Evolutionary conservation across 2,888 invertebrate species (phyloP).

Genomic region (Peribatodes rhomboidaria): DNA sequence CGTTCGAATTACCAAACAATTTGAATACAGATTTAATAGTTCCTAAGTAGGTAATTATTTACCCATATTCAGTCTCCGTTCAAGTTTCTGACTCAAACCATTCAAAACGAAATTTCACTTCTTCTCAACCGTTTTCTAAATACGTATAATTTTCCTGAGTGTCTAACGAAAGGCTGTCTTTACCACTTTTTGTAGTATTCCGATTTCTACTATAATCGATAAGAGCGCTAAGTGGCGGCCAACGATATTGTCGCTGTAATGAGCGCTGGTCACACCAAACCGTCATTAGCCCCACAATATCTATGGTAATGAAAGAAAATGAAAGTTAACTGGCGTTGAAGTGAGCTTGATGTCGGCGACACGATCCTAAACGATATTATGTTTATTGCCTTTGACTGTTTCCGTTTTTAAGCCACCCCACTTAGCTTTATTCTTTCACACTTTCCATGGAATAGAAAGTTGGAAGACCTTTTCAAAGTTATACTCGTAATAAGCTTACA

Average conservation of each 20-base stretch:
- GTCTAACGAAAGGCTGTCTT: slow-evolving; percentile 2
- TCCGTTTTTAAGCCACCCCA: slow-evolving; percentile 31
- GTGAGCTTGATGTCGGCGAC: slow-evolving; percentile 37
- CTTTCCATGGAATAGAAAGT: slow-evolving; percentile 25
- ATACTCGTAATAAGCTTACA: background rate
- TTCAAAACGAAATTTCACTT: background rate
- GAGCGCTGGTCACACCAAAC: slow-evolving; percentile 66
- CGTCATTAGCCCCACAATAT: slow-evolving; percentile 55
- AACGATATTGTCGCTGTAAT: slow-evolving; percentile 56
- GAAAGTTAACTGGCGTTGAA: slow-evolving; percentile 55
- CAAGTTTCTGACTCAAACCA: background rate
- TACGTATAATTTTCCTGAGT: background rate
- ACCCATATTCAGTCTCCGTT: too few species aligned
- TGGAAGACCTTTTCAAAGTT: background rate
- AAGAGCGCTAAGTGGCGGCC: slow-evolving; percentile 38
- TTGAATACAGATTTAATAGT: too few species aligned
- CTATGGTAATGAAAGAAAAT: slow-evolving; percentile 60
- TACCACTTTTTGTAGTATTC: slow-evolving; percentile 24
- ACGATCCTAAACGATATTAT: slow-evolving; percentile 43
- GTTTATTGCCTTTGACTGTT: slow-evolving; percentile 42
- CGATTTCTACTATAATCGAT: slow-evolving; percentile 44
- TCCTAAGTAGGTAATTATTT: too few species aligned
- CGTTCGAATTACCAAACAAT: too few species aligned
- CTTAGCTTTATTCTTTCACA: slow-evolving; percentile 30
- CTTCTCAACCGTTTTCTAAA: background rate